phyloP scores from a whole-genome alignment of 2,888 invertebrate species.

The Smittia sp. region DNA sequence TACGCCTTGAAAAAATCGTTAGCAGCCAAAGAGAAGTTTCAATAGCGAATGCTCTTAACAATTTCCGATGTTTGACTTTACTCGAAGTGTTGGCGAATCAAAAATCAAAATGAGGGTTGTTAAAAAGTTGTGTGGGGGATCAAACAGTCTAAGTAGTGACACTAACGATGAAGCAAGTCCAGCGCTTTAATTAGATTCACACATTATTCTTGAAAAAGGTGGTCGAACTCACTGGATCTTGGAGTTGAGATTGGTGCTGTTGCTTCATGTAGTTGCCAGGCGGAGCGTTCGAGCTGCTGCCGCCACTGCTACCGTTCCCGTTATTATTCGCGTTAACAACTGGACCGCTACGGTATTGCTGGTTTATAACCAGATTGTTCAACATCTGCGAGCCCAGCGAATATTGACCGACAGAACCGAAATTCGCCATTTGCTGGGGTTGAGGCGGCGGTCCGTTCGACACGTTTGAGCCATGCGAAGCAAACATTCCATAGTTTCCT shows the following conservation, averaged over 20 bases:
- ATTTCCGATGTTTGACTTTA: no score
- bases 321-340: slow-evolving; percentile 46
- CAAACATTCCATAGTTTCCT: slow-evolving; percentile 51
- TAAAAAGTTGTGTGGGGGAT: neutral
- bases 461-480: slow-evolving; percentile 50
- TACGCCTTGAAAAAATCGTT: no score
- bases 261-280: slow-evolving; percentile 49
- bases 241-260: slow-evolving; percentile 52
- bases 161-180: slow-evolving; percentile 25
- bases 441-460: slow-evolving; percentile 47
- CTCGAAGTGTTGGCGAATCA: neutral
- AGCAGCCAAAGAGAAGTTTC: no score
- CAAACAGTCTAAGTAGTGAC: slow-evolving; percentile 7
- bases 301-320: neutral
- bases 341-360: slow-evolving; percentile 52
- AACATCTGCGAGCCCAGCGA: slow-evolving; percentile 61
- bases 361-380: slow-evolving; percentile 57
- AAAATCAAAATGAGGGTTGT: neutral
- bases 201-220: slow-evolving; percentile 42
- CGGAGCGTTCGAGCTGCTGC: slow-evolving; percentile 5
- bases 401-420: slow-evolving; percentile 56
- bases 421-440: slow-evolving; percentile 52
- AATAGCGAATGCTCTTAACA: no score
- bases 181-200: slow-evolving; percentile 35
- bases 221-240: slow-evolving; percentile 52